Evolutionary conservation across 2,797 vertebrate genomes (phyloP), one percentile per base, ranked within the genome.

Genomic region (Gallinago stenura): DNA sequence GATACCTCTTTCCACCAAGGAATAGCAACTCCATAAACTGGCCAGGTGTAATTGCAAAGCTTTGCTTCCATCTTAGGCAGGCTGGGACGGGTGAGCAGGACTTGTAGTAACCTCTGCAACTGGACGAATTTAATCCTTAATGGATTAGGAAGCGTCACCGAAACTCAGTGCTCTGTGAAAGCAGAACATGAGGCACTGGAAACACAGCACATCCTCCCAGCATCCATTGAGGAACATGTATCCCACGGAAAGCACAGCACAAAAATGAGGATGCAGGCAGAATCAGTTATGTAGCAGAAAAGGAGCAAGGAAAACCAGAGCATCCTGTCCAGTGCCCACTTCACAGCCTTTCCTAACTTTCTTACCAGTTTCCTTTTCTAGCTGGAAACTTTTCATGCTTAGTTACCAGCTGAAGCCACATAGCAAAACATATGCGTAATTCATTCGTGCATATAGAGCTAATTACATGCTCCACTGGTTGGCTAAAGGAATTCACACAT

Each of bases 381-480:
- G 71, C 78, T 95, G 90, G 92, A 95, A 89, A 89, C 76, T 93
- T 95, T 86, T 94, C 83, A 89, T 90, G 88, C 92, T 95, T 95
- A 95, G 94, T 88, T 95, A 97, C 93, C 94, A 97, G 94, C 92
- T 96, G 94, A 95, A 93, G 90, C 61, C 93, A 94, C 96, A 97
- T 95, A 97, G 88, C 93, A 95, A 96, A 97, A 95, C 90, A 58
- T 95, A 95, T 87, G 93, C 71, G 86, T 94, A 97, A 95, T 95
- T 97, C 90, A 92, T 96, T 89, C 46, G 69, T 94, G 95, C 94
- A 92, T 97, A 91, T 95, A 97, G 90, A 97, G 93, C 93, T 95
- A 97, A 97, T 97, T 97, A 96, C 97, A 96, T 80, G 95, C 95
- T 96, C 75, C 93, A 82, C 88, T 96, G 92, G 78, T 91, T 90